These are phyloP conservation scores for Chiroxiphia lanceolata DNA, from an alignment of 2,797 vertebrate genomes.

Conservation along the genomic window DNA sequence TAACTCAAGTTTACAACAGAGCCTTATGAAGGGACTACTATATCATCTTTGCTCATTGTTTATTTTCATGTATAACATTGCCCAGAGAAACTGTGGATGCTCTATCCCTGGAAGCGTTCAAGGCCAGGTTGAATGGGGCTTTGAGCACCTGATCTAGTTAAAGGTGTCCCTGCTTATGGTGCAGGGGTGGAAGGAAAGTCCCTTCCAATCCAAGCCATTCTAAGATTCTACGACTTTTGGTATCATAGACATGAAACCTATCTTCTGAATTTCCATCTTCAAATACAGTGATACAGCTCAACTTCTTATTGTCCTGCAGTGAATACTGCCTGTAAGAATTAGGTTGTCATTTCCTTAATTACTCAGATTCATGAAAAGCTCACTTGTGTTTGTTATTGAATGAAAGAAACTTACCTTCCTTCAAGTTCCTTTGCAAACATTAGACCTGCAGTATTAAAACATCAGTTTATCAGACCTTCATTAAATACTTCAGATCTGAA, in stretches of 20 bases:
- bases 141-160: not conserved
- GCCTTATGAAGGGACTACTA: not conserved
- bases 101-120: not conserved
- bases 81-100: not conserved
- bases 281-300: not conserved
- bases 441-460: not conserved
- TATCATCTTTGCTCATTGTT: not conserved
- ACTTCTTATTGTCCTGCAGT: not conserved
- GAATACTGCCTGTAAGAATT: not conserved
- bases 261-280: not conserved
- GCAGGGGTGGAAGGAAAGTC: not conserved
- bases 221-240: not conserved
- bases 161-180: not conserved
- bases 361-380: not conserved
- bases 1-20: not conserved
- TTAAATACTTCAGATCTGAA: not conserved
- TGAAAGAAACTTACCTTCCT: not conserved
- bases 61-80: not conserved
- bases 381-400: not conserved
- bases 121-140: not conserved
- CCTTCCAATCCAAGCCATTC: not conserved
- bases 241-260: constrained; percentile 31
- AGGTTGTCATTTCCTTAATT: not conserved
- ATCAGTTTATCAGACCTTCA: not conserved
- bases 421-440: not conserved